These are phyloP conservation scores for Lepilemur ruficaudatus DNA, from an alignment of 2,797 vertebrate species.

Conservation along the genomic window DNA sequence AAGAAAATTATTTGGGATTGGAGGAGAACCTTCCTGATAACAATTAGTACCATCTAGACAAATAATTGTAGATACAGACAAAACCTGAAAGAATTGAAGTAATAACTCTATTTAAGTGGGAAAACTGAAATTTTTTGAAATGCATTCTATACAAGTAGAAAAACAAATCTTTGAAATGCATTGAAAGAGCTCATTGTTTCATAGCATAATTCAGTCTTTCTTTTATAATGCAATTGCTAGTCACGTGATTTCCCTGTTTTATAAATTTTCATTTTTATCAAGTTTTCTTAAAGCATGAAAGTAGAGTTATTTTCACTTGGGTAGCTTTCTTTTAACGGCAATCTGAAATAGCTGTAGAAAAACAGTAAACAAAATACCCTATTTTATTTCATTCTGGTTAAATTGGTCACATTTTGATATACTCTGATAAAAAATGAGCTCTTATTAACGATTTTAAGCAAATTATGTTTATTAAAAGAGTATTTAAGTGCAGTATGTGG, in stretches of 20 bases:
- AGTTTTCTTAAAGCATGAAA: not conserved
- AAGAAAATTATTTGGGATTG: not conserved
- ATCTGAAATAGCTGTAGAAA: not conserved
- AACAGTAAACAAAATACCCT: not conserved
- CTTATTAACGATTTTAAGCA: slow-evolving; percentile 31
- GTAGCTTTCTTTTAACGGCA: not conserved
- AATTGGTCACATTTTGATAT: not conserved
- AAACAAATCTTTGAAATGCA: not conserved
- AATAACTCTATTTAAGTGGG: too few species aligned
- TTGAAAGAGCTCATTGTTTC: not conserved
- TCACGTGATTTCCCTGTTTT: not conserved
- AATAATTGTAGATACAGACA: not conserved
- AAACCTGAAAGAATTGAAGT: not conserved
- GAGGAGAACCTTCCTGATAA: not conserved
- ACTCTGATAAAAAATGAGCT: not conserved
- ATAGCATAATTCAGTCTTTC: not conserved
- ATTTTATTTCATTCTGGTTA: not conserved
- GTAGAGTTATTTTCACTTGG: not conserved
- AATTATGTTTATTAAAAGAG: slow-evolving; percentile 30
- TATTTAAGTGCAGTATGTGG: not conserved
- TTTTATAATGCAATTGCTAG: not conserved
- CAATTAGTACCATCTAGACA: not conserved
- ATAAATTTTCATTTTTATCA: not conserved
- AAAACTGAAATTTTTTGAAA: not conserved
- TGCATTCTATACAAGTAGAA: not conserved